phyloP scores from a whole-genome alignment of 2,888 invertebrate species.

The Lobophora halterata region DNA sequence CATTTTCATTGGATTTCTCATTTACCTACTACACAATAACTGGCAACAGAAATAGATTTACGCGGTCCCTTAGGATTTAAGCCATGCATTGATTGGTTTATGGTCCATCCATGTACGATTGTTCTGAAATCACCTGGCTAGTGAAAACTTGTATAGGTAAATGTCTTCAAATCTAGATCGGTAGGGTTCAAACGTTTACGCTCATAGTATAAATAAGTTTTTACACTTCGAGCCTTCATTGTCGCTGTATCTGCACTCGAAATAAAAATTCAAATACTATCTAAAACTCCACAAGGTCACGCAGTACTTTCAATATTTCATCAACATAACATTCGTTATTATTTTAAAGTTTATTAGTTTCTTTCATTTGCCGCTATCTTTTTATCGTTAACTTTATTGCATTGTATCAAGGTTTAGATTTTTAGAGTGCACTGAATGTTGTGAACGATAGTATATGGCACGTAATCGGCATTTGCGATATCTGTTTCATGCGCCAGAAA shows the following conservation, averaged over 20 bases:
- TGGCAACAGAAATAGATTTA: neutral
- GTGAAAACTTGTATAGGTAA: too few species aligned
- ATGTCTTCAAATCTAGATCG: too few species aligned
- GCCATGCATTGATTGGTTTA: conserved; percentile 19
- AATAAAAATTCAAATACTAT: too few species aligned
- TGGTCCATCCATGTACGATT: conserved; percentile 33
- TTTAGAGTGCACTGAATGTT: conserved; percentile 29
- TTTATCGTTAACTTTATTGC: conserved; percentile 28
- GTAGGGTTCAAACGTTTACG: too few species aligned
- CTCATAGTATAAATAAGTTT: too few species aligned
- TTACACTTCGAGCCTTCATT: too few species aligned
- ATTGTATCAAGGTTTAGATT: conserved; percentile 32
- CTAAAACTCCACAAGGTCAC: conserved; percentile 16
- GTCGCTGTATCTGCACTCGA: too few species aligned
- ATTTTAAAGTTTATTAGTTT: conserved; percentile 13
- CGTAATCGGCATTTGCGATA: conserved; percentile 41
- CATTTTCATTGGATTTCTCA: neutral
- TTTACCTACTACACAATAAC: neutral
- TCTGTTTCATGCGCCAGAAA: conserved; percentile 49
- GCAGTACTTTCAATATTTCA: too few species aligned
- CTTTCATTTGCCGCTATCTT: conserved; percentile 20
- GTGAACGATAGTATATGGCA: conserved; percentile 36
- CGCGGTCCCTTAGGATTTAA: conserved; percentile 6
- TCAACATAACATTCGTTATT: too few species aligned
- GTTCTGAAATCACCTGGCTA: conserved; percentile 39